Evolutionary conservation across 2,797 vertebrate genomes (phyloP).

Genomic region (Lerista edwardsae): DNA sequence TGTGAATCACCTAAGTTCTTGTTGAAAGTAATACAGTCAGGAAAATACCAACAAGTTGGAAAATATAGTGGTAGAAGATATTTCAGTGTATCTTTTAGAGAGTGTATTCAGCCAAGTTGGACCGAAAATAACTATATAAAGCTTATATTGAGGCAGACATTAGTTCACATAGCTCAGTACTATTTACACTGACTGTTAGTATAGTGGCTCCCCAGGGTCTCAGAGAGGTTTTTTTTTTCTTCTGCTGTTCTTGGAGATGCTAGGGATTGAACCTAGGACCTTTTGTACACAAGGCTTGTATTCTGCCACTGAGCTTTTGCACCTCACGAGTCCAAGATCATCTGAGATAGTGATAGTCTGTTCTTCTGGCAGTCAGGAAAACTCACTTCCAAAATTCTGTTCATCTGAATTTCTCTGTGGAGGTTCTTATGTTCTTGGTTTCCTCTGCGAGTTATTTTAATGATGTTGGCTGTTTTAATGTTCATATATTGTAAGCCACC

Average conservation of each 20-base stretch:
- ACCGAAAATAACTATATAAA: not conserved
- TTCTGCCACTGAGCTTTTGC: no score
- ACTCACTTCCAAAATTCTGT: slow-evolving; percentile 1
- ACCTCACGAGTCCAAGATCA: not conserved
- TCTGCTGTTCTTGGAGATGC: no score
- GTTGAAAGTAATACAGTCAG: slow-evolving; percentile 55
- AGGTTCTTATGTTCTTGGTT: not conserved
- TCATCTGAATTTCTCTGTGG: not conserved
- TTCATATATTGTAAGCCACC: no score
- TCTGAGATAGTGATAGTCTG: slow-evolving; percentile 27
- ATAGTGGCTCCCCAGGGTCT: no score
- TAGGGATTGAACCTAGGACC: no score
- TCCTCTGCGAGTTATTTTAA: no score
- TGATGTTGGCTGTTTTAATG: no score
- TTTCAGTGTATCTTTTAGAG: slow-evolving; percentile 31
- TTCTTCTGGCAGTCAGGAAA: not conserved
- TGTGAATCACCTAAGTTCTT: slow-evolving; percentile 61
- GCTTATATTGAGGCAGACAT: no score
- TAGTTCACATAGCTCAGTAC: no score
- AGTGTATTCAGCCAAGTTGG: slow-evolving; percentile 36
- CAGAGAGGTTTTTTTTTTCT: no score
- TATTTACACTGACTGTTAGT: no score
- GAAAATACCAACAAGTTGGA: slow-evolving; percentile 53
- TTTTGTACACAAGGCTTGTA: no score
- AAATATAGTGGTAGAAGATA: slow-evolving; percentile 23